Conservation (phyloP, 2,797 vertebrate genomes). For the Pogoniulus pusillus region DNA sequence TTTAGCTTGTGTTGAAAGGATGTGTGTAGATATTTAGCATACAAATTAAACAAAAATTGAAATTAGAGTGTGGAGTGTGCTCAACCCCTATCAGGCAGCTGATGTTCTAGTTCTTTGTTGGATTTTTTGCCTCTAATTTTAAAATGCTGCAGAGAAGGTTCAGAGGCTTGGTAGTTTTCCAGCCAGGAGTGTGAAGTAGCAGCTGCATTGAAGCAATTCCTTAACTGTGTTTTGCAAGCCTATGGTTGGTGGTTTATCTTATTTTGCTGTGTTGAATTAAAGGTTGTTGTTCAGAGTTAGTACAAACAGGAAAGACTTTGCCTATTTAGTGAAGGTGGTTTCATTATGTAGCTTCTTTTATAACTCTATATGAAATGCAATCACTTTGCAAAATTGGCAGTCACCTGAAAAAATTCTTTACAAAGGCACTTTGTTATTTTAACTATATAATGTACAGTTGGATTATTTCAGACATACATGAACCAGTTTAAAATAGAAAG, state of each 20-base stretch:
- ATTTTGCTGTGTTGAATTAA: neutral
- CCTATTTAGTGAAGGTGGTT: neutral
- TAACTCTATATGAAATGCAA: neutral
- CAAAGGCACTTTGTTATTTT: conserved; percentile 2
- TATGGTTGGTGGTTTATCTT: neutral
- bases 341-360: neutral
- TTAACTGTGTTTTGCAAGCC: neutral
- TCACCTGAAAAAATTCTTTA: neutral
- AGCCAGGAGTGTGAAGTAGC: neutral
- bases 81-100: neutral
- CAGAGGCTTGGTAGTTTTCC: neutral
- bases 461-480: neutral
- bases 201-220: neutral
- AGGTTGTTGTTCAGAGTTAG: neutral
- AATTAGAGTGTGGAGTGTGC: too few relatives aligned
- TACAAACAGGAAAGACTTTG: neutral
- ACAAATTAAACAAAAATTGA: neutral
- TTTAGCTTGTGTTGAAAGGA: neutral
- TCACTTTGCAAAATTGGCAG: conserved; percentile 10
- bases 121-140: neutral
- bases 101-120: neutral
- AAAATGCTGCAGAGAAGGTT: neutral
- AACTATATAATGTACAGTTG: neutral
- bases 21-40: neutral
- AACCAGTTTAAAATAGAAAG: conserved; percentile 43